phyloP scores from a whole-genome alignment of 2,797 vertebrate genomes.

The Ataeniobius toweri region DNA sequence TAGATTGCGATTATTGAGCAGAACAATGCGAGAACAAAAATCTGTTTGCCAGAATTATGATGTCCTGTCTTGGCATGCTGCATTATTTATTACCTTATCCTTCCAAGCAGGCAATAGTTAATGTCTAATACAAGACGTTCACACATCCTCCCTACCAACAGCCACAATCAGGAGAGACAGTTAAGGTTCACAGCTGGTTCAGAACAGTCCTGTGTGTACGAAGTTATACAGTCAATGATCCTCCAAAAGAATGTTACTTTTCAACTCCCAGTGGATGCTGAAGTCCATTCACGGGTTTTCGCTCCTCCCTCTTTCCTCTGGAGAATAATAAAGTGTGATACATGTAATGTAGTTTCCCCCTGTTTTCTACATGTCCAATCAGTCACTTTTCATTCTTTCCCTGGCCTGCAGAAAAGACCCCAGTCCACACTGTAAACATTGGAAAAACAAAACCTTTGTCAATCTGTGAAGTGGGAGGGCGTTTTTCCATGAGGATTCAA shows the following conservation, averaged over 20 bases:
- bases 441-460: conserved; percentile 22
- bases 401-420: conserved; percentile 29
- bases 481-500: conserved; percentile 1
- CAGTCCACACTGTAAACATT: conserved; percentile 24
- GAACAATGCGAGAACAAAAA: conserved; percentile 38
- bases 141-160: conserved; percentile 22
- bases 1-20: conserved; percentile 62
- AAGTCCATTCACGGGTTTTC: conserved; percentile 54
- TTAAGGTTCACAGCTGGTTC: conserved; percentile 65
- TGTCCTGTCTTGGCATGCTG: conserved; percentile 20
- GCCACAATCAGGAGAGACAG: conserved; percentile 34
- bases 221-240: conserved; percentile 38
- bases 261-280: conserved; percentile 55
- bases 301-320: background rate
- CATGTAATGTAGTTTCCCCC: conserved; percentile 27
- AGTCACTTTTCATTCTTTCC: conserved; percentile 27
- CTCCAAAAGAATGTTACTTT: conserved; percentile 39
- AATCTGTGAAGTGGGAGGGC: conserved; percentile 3
- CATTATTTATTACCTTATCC: conserved; percentile 53
- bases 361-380: conserved; percentile 22
- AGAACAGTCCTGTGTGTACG: conserved; percentile 47
- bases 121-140: conserved; percentile 39
- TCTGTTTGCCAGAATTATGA: conserved; percentile 40
- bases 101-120: conserved; percentile 24
- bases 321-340: conserved; percentile 45